These are phyloP conservation scores for Papilio dardanus DNA, from an alignment of 1,140 invertebrate genomes.

Conservation along the genomic window DNA sequence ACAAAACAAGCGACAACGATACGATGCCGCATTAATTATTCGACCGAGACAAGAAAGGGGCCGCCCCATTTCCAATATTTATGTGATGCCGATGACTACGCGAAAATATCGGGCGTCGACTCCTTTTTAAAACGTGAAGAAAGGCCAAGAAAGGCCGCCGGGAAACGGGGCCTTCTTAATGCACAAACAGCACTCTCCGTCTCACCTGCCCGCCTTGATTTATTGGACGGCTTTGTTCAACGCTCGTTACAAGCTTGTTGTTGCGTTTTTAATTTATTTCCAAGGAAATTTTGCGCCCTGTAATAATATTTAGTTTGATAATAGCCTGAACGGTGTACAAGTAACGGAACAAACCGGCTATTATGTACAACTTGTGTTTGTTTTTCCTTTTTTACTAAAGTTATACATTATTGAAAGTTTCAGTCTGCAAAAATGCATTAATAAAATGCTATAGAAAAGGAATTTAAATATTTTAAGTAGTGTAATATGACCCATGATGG, in stretches of 20 bases:
- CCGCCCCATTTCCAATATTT: conserved; percentile 81
- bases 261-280: conserved; percentile 82
- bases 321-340: conserved; percentile 53
- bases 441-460: too few species aligned
- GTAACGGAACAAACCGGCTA: conserved; percentile 47
- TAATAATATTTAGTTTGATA: conserved; percentile 75
- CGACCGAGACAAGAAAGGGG: conserved; percentile 78
- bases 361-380: not conserved
- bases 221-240: conserved; percentile 78
- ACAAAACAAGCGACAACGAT: conserved; percentile 75
- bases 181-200: conserved; percentile 77
- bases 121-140: conserved; percentile 82
- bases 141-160: conserved; percentile 77
- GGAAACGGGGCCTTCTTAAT: conserved; percentile 77
- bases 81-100: conserved; percentile 82
- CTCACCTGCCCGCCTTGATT: conserved; percentile 79
- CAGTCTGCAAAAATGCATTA: too few species aligned
- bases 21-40: conserved; percentile 79
- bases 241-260: conserved; percentile 79
- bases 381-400: not conserved
- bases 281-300: conserved; percentile 69
- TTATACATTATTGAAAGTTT: too few species aligned
- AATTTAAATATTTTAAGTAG: too few species aligned
- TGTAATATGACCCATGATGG: too few species aligned
- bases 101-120: conserved; percentile 79